A percentile compares a stretch with the other conserved stretches of the same genome.
phyloP scores from a whole-genome alignment of 2,113 vertebrate species.

The Salvelinus fontinalis region DNA sequence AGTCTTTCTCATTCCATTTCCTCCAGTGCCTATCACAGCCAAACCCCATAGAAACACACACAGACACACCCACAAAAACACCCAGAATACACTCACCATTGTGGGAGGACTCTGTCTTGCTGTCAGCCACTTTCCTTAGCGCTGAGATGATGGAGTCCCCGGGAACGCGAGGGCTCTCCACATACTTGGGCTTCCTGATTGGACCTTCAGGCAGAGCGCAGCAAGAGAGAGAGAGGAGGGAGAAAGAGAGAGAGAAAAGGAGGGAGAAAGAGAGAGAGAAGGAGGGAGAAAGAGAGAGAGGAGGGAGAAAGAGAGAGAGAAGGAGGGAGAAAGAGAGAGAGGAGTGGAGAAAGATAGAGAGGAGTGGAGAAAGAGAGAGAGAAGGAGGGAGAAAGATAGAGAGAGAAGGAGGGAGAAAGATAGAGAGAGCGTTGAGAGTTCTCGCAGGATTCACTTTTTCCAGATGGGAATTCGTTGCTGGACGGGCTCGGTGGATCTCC shows the following conservation, averaged over 20 bases:
- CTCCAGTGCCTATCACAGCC: too few species aligned
- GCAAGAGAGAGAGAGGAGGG: slow-evolving; percentile 12
- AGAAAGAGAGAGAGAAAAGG: slow-evolving; percentile 24
- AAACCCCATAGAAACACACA: neutral
- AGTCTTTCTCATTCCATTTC: too few species aligned
- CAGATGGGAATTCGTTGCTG: slow-evolving; percentile 71
- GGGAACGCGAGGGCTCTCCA: slow-evolving; percentile 93
- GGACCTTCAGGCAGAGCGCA: slow-evolving; percentile 78
- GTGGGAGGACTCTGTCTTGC: slow-evolving; percentile 54
- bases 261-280: too few species aligned
- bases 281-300: too few species aligned
- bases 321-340: neutral
- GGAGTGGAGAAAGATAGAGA: neutral
- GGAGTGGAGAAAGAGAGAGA: slow-evolving; percentile 32
- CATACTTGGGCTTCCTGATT: slow-evolving; percentile 93
- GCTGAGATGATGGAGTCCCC: slow-evolving; percentile 80
- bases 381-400: neutral
- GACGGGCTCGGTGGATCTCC: slow-evolving; percentile 27
- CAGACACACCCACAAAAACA: slow-evolving; percentile 14
- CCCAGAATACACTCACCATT: slow-evolving; percentile 55
- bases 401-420: slow-evolving; percentile 34
- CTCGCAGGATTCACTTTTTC: slow-evolving; percentile 74
- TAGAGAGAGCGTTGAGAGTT: slow-evolving; percentile 47
- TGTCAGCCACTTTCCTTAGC: slow-evolving; percentile 77
- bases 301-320: too few species aligned